These are phyloP conservation scores for Synergus itoensis DNA, from an alignment of 2,888 invertebrate genomes.

Conservation along the genomic window DNA sequence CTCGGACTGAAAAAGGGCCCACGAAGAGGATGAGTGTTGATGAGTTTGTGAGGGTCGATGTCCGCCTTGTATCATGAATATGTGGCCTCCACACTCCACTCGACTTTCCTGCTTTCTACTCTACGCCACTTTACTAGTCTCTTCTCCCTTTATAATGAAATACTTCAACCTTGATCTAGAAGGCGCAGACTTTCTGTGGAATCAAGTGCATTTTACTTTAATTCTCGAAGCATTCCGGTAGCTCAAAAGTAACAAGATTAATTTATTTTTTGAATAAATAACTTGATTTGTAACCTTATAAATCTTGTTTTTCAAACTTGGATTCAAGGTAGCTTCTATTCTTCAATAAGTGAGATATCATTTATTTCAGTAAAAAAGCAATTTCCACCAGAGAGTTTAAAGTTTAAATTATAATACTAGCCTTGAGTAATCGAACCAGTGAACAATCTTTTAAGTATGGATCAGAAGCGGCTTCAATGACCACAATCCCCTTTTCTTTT, in stretches of 20 bases:
- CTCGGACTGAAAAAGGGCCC: slow-evolving; percentile 38
- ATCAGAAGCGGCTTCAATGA: neutral
- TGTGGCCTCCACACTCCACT: slow-evolving; percentile 14
- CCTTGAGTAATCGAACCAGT: neutral
- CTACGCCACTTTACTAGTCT: slow-evolving; percentile 34
- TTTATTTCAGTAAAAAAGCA: neutral
- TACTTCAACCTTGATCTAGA: slow-evolving; percentile 10
- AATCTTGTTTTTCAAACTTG: neutral
- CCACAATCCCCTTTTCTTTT: neutral
- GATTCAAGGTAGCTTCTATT: neutral
- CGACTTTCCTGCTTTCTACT: slow-evolving; percentile 38
- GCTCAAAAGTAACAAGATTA: neutral
- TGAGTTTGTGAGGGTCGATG: slow-evolving; percentile 39
- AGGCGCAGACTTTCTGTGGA: neutral
- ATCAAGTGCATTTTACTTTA: neutral
- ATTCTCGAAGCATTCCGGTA: neutral
- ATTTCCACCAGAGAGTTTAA: neutral
- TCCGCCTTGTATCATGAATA: slow-evolving; percentile 39
- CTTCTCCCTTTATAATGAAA: slow-evolving; percentile 39
- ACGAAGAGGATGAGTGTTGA: slow-evolving; percentile 34
- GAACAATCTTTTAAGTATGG: neutral
- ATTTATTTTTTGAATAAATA: neutral
- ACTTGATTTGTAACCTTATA: too few relatives aligned
- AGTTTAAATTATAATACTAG: neutral
- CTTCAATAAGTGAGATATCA: neutral